Percentiles rank a stretch among this genome's conserved stretches.
Evolutionary conservation across 2,797 vertebrate species (phyloP).

Genomic region (Salmo trutta): DNA sequence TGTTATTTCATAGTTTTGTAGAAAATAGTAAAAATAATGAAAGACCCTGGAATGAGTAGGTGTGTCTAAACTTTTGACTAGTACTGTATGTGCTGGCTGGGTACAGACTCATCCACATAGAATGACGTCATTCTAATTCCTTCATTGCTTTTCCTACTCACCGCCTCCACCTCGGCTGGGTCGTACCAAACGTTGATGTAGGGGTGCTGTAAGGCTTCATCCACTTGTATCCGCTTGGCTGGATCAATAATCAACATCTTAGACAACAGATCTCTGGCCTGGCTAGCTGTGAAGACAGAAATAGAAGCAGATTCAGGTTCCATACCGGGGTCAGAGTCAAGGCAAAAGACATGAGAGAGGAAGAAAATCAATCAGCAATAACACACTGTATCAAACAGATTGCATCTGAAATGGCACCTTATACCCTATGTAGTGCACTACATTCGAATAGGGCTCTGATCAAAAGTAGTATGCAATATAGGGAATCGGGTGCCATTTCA

Average conservation of each 20-base stretch:
- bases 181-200: constrained; percentile 99
- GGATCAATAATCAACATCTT: constrained; percentile 99
- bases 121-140: too few relatives aligned
- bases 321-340: neutral
- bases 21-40: too few relatives aligned
- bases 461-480: too few relatives aligned
- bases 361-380: neutral
- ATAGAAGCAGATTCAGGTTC: neutral
- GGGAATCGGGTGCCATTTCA: neutral
- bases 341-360: neutral
- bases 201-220: constrained; percentile 96
- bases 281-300: constrained; percentile 85
- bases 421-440: neutral
- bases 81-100: too few relatives aligned
- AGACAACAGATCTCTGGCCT: constrained; percentile 97
- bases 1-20: too few relatives aligned
- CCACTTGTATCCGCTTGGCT: constrained; percentile 97
- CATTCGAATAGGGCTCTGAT: neutral
- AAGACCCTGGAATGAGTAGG: too few relatives aligned
- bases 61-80: too few relatives aligned
- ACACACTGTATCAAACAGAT: neutral
- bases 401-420: neutral
- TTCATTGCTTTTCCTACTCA: constrained; percentile 66
- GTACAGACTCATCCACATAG: too few relatives aligned
- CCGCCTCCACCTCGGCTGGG: constrained; percentile 98